Conservation (phyloP, 2,888 invertebrate genomes). For the Clanis bilineata region DNA sequence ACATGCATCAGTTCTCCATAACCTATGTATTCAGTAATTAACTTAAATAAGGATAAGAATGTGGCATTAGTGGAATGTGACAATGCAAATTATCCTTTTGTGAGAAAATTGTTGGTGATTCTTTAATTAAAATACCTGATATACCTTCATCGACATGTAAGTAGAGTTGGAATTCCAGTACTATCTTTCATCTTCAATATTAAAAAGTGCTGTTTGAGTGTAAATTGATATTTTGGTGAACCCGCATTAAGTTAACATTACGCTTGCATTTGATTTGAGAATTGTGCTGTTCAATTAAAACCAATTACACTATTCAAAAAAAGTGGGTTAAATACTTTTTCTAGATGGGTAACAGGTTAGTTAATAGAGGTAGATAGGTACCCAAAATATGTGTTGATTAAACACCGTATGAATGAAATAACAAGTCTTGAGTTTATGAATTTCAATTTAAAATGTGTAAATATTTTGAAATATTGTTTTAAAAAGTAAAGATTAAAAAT, state of each 20-base stretch:
- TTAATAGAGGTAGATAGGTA: neutral
- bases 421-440: neutral
- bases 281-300: no score
- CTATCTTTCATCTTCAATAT: neutral
- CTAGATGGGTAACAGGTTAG: neutral
- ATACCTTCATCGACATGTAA: neutral
- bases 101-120: neutral
- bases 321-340: neutral
- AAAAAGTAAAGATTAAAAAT: no score
- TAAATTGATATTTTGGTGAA: neutral
- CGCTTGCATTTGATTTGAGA: neutral
- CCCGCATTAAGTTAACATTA: neutral
- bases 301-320: no score
- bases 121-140: no score
- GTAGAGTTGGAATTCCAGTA: neutral
- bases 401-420: no score
- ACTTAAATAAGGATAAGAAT: slow-evolving; percentile 19
- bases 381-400: no score
- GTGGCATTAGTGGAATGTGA: slow-evolving; percentile 3
- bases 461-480: no score
- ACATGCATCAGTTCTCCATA: no score
- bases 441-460: neutral
- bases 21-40: slow-evolving; percentile 24
- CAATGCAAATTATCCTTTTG: neutral
- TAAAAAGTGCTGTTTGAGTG: neutral